Evolutionary conservation across 2,888 invertebrate genomes (phyloP).

Genomic region (Physocephala rufipes): DNA sequence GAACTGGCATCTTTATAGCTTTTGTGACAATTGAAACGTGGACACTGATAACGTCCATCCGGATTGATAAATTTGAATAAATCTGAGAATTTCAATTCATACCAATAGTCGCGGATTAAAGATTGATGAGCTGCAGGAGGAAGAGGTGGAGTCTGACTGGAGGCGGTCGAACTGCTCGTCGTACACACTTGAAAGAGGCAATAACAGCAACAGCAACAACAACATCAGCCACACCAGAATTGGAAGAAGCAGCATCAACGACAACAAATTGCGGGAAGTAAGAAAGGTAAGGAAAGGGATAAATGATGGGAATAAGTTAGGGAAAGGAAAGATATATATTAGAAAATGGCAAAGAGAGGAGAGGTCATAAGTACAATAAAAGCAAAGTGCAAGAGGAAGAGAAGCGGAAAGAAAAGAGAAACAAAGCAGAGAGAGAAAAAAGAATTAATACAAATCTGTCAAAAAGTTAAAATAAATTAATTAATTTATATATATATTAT

Average conservation of each 20-base stretch:
- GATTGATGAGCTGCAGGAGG: conserved; percentile 57
- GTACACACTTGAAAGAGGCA: conserved; percentile 44
- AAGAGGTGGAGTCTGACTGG: conserved; percentile 61
- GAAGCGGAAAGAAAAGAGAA: conserved; percentile 35
- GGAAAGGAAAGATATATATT: neutral
- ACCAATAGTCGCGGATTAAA: conserved; percentile 65
- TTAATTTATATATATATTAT: conserved; percentile 32
- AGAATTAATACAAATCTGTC: conserved; percentile 28
- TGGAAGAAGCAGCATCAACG: neutral
- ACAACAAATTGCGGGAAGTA: neutral
- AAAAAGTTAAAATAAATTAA: neutral
- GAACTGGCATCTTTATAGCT: conserved; percentile 67
- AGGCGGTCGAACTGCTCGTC: conserved; percentile 58
- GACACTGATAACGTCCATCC: conserved; percentile 66
- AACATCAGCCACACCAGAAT: neutral
- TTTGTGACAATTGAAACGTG: conserved; percentile 65
- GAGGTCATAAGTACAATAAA: neutral
- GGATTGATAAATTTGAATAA: conserved; percentile 66
- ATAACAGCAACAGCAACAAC: conserved; percentile 1
- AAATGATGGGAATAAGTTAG: neutral
- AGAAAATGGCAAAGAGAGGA: neutral
- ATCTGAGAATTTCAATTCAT: conserved; percentile 66
- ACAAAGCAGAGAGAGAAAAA: conserved; percentile 33
- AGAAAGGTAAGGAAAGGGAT: neutral
- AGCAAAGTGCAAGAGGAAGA: conserved; percentile 11